These are phyloP conservation scores for Pyrrhosoma nymphula DNA, from an alignment of 2,888 invertebrate species.

Conservation along the genomic window DNA sequence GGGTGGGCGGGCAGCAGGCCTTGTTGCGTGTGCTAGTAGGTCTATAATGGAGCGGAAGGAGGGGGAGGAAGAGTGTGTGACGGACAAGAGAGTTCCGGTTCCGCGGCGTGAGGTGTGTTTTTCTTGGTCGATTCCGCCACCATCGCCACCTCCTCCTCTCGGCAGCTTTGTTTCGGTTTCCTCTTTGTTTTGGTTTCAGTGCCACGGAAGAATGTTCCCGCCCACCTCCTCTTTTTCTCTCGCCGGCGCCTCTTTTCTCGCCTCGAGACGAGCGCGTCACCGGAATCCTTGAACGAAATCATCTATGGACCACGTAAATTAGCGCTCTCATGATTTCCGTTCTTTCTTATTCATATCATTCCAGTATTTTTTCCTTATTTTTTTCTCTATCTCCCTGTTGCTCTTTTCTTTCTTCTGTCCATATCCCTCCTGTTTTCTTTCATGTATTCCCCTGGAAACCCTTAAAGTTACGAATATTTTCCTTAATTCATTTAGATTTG, in stretches of 20 bases:
- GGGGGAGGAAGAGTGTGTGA: neutral
- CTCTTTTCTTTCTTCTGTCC: too few relatives aligned
- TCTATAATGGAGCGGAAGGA: neutral
- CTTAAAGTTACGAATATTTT: too few relatives aligned
- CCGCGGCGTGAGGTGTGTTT: slow-evolving; percentile 22
- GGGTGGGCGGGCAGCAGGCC: neutral
- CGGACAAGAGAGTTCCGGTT: slow-evolving; percentile 44
- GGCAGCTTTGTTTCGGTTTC: neutral
- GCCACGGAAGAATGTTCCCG: neutral
- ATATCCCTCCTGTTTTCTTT: too few relatives aligned
- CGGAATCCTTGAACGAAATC: neutral
- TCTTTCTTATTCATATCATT: too few relatives aligned
- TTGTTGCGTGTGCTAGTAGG: slow-evolving; percentile 6
- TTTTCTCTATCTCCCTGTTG: too few relatives aligned
- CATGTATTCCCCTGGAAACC: too few relatives aligned
- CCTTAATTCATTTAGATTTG: too few relatives aligned
- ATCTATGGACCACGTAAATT: too few relatives aligned
- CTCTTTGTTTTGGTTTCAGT: slow-evolving; percentile 51
- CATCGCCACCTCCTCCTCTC: neutral
- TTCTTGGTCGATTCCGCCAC: slow-evolving; percentile 46
- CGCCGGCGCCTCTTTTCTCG: neutral
- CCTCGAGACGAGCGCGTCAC: neutral
- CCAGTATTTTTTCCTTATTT: too few relatives aligned
- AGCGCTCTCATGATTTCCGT: too few relatives aligned
- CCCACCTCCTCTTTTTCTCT: neutral